Conservation (phyloP, 2,113 vertebrate species). For the Apteryx owenii region DNA sequence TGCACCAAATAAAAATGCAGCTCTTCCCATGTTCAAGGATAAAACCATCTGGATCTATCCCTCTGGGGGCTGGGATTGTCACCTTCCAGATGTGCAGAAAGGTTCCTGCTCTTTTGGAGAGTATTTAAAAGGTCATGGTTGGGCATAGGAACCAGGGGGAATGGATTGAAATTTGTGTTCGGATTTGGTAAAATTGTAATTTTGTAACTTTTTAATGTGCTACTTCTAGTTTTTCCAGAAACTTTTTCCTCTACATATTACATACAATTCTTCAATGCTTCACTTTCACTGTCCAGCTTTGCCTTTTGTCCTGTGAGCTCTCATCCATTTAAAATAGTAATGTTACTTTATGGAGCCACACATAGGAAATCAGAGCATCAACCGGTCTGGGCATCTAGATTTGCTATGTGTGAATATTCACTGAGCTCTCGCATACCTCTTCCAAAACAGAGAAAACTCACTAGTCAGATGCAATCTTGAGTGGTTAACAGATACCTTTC, state of each 20-base stretch:
- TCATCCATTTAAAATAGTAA: neutral
- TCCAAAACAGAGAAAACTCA: neutral
- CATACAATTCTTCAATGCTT: neutral
- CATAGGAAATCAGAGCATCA: neutral
- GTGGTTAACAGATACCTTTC: neutral
- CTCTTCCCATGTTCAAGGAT: neutral
- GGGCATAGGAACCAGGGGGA: neutral
- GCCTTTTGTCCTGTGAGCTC: neutral
- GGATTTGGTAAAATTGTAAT: neutral
- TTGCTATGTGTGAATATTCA: neutral
- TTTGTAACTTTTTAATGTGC: neutral
- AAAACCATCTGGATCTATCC: neutral
- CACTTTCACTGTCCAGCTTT: neutral
- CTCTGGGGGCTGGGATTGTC: neutral
- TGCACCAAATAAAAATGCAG: neutral
- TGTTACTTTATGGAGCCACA: neutral
- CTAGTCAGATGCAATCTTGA: neutral
- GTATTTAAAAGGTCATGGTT: neutral
- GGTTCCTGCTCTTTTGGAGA: neutral
- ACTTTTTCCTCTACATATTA: neutral
- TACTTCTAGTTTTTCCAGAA: neutral
- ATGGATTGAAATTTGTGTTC: neutral
- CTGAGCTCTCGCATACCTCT: neutral
- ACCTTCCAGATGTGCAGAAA: neutral
- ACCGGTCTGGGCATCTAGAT: neutral